Percentiles rank a stretch among this genome's conserved stretches.
phyloP scores from a whole-genome alignment of 2,113 vertebrate genomes.

The Hydrolagus affinis region DNA sequence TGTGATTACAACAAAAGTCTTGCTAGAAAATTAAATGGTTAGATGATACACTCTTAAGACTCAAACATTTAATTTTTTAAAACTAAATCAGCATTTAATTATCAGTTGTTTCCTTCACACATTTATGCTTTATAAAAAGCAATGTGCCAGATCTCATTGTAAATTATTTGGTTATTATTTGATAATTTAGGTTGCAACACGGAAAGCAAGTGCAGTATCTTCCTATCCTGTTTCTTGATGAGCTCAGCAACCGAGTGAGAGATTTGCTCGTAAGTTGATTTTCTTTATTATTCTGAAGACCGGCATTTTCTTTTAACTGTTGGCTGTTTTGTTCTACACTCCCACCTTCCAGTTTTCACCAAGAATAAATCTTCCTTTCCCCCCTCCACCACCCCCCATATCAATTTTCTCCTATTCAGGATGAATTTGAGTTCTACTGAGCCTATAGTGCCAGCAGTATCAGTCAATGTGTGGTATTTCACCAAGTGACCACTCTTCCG shows the following conservation, averaged over 20 bases:
- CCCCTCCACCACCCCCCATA: too few species aligned
- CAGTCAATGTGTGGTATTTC: too few species aligned
- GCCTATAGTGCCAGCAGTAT: too few species aligned
- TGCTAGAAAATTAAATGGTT: too few species aligned
- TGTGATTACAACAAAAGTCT: too few species aligned
- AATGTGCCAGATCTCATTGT: background rate
- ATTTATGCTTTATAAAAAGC: background rate
- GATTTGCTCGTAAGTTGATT: conserved; percentile 75
- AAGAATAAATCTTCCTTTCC: too few species aligned
- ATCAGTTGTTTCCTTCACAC: too few species aligned
- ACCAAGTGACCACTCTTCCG: too few species aligned
- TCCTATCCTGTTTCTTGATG: conserved; percentile 94
- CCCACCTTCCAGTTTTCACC: too few species aligned
- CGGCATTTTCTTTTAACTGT: conserved; percentile 38
- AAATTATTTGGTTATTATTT: conserved; percentile 6
- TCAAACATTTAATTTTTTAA: background rate
- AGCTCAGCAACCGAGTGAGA: conserved; percentile 92
- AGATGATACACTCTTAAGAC: background rate
- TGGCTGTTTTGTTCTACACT: background rate
- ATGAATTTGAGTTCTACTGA: too few species aligned
- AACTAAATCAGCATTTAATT: background rate
- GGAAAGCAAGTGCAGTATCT: conserved; percentile 91
- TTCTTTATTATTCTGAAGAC: background rate
- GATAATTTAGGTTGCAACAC: conserved; percentile 66
- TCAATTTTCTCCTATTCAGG: too few species aligned